Base-by-base conservation (phyloP, 2,797 vertebrate species). In the Hoplostethus mediterraneus region DNA sequence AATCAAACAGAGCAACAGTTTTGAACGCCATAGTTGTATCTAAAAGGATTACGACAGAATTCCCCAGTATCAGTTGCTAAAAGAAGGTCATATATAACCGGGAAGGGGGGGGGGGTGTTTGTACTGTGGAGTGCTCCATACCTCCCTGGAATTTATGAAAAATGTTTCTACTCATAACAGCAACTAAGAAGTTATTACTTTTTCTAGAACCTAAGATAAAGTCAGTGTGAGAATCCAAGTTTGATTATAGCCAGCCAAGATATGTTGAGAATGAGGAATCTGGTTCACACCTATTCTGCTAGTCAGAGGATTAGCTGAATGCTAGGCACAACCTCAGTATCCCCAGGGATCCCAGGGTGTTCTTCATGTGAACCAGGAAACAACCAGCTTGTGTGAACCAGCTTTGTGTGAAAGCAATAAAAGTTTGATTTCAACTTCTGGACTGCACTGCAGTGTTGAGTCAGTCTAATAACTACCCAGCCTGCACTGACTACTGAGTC, bases 11-110 rank as follows among this genome's bases (percentile, higher is more conserved):
- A 47, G 62, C 55, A 57, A 65, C 60, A 61, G 49, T 66, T 85
- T 69, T 53, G 38, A 83, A 64, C 49, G 12, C 25, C 81, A 49
- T 11, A 67, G 67, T 31, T 53, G 80, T 73, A 87, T 72, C 70
- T 60, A 33, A 76, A 83, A 44, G 71, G 89, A 87, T 83, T 85
- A 87, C 71, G 68, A 54, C 11, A 64, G 64, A 64, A 81, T 56
- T 71, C 66, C 78, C 63, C 62, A 61, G 67, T 71, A 75, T 84
- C 80, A 72, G 68, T 72, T 25, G 56, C 60, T 74, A 36, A 77
- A 80, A 76, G 68, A 87, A 89, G 79, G 86, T 84, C 77, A 70
- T 31, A 45, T 53, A 61, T 40, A 67, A 75, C 60, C 56, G 59
- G 57, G 63, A 45, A 36, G 17, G 71, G 31, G 33, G 1, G 53